Base-by-base conservation (phyloP, 2,888 invertebrate genomes). In the Eilema griseolum region DNA sequence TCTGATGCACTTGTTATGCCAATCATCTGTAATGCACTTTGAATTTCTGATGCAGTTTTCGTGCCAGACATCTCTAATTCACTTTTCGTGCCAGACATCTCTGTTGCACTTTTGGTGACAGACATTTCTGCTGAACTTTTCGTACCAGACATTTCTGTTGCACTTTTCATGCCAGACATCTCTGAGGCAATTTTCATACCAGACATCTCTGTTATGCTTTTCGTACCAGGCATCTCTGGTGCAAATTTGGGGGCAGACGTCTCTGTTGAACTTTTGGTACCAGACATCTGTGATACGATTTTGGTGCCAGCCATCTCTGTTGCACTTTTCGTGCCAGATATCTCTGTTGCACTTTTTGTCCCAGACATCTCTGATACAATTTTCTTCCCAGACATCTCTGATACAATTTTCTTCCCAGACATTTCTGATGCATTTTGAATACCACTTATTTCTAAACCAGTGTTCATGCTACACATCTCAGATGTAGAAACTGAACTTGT, bases 401-500 rank as follows among this genome's bases (percentile, higher is more conserved):
- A 12, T 0, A 28, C 11, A n/a, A 2, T 37, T 64, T 64, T 69
- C 3, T 12, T 20, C 0, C 57, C 57, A 68, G 56, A 26, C 20
- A 16, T 57, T 8, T 60, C 69, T 10, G 64, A 12, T 0, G 41
- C 11, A 14, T 7, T 37, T 64, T 69, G 64, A 3, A 26, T 24
- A 0, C 57, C 57, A 62, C 12, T 46, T n/a, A 41, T 46, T 14
- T 28, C 41, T 8, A 62, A 57, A n/a, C 14, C n/a, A 26, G 5
- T 24, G 10, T 56, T 67, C 24, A 56, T 56, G n/a, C n/a, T 20
- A 20, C 33, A 14, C 33, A 31, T 67, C 74, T 81, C 83, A 56
- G 82, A 77, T 62, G 77, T 78, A 28, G 75, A 75, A 64, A 77
- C 67, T 72, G 69, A 64, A 69, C 65, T 78, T 24, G 59, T 78